Evolutionary conservation across 2,888 invertebrate genomes (phyloP).

Genomic region (Temnothorax rugatulus): DNA sequence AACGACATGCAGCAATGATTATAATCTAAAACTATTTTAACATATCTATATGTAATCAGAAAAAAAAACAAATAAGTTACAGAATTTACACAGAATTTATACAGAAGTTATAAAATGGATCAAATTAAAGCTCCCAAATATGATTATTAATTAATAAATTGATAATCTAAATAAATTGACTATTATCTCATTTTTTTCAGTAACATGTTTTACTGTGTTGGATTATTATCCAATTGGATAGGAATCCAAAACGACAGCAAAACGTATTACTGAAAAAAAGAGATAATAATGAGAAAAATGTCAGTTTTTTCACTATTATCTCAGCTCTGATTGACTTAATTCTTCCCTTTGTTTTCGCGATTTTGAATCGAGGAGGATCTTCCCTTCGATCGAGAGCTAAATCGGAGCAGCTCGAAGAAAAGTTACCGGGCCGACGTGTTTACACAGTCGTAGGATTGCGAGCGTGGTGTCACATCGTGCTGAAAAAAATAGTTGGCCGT

Average conservation of each 20-base stretch:
- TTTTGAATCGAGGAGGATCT: background rate
- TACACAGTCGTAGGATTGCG: background rate
- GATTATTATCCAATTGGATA: background rate
- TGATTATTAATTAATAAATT: background rate
- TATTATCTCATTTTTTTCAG: too few relatives aligned
- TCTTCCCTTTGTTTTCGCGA: background rate
- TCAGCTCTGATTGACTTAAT: too few relatives aligned
- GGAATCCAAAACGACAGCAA: too few relatives aligned
- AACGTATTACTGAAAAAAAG: background rate
- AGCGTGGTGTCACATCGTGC: constrained; percentile 49
- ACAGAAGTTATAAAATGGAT: background rate
- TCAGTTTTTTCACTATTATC: too few relatives aligned
- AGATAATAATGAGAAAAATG: background rate
- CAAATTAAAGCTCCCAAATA: background rate
- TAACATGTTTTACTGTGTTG: too few relatives aligned
- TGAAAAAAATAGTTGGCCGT: constrained; percentile 70
- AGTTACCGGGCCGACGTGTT: background rate
- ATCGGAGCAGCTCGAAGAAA: background rate
- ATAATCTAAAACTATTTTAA: background rate
- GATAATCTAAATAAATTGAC: too few relatives aligned
- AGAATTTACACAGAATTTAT: too few relatives aligned
- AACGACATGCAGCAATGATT: background rate
- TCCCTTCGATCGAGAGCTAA: background rate
- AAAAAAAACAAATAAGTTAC: background rate
- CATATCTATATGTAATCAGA: background rate